A percentile compares a stretch with the other conserved stretches of the same genome.
phyloP scores from a whole-genome alignment of 2,113 vertebrate genomes.

The Gadus chalcogrammus region DNA sequence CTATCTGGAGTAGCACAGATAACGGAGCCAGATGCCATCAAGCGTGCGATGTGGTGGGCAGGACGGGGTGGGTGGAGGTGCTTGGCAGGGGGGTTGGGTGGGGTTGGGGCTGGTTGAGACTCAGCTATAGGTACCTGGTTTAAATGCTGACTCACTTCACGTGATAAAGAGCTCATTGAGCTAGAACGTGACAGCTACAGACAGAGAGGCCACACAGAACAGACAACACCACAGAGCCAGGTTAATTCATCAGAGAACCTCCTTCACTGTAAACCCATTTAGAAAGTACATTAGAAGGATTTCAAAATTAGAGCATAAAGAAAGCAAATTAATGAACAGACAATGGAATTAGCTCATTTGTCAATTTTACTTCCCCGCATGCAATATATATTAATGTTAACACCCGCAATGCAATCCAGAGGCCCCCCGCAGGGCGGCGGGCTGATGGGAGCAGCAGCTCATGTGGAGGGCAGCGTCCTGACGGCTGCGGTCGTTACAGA shows the following conservation, averaged over 20 bases:
- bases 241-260: slow-evolving; percentile 62
- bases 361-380: slow-evolving; percentile 21
- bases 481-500: slow-evolving; percentile 13
- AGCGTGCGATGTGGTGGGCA: slow-evolving; percentile 9
- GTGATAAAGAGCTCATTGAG: slow-evolving; percentile 96
- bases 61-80: slow-evolving; percentile 12
- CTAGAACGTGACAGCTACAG: slow-evolving; percentile 96
- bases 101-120: slow-evolving; percentile 27
- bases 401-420: slow-evolving; percentile 1
- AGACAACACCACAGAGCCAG: slow-evolving; percentile 61
- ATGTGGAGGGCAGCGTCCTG: slow-evolving; percentile 33
- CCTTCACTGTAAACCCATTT: slow-evolving; percentile 36
- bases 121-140: slow-evolving; percentile 90
- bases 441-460: slow-evolving; percentile 38
- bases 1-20: neutral
- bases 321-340: slow-evolving; percentile 30
- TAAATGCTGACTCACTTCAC: slow-evolving; percentile 97
- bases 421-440: slow-evolving; percentile 7
- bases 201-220: slow-evolving; percentile 72
- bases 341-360: slow-evolving; percentile 9
- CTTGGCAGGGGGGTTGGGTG: slow-evolving; percentile 9
- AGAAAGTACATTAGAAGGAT: slow-evolving; percentile 23
- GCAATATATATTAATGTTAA: slow-evolving; percentile 11
- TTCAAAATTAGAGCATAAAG: slow-evolving; percentile 14
- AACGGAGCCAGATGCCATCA: neutral